These are phyloP conservation scores for Lithosia quadra DNA, from an alignment of 2,888 invertebrate genomes.

Conservation along the genomic window DNA sequence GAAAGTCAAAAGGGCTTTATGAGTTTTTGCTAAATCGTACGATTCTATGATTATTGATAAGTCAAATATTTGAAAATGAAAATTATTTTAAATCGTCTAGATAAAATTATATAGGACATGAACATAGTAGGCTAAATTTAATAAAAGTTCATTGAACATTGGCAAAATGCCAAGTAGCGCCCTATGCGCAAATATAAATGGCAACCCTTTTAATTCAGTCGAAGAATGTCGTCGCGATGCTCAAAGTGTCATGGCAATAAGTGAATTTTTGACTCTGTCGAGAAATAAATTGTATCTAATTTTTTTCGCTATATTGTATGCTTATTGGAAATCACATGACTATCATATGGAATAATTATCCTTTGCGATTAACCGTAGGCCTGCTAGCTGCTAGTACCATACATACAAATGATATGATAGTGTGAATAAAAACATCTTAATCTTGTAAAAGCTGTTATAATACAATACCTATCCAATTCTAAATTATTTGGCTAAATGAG, in stretches of 20 bases:
- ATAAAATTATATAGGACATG: conserved; percentile 12
- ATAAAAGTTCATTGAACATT: conserved; percentile 19
- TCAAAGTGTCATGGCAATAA: not conserved
- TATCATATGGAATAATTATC: not conserved
- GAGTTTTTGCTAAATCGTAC: not conserved
- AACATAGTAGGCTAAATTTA: conserved; percentile 16
- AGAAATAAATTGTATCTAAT: not conserved
- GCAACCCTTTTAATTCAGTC: conserved; percentile 7
- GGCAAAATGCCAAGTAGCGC: conserved; percentile 15
- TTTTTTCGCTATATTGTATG: not conserved
- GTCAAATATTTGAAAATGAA: conserved; percentile 9
- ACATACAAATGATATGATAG: too few species aligned
- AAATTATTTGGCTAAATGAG: not conserved
- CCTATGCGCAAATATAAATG: conserved; percentile 12
- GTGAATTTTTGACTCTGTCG: not conserved
- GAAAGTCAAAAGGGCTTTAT: conserved; percentile 9
- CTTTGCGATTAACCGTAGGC: too few species aligned
- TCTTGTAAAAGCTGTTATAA: too few species aligned
- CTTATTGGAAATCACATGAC: not conserved
- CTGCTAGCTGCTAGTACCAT: too few species aligned
- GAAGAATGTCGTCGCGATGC: not conserved
- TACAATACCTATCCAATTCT: not conserved
- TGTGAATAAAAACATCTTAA: too few species aligned
- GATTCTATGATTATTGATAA: not conserved
- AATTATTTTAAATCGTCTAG: not conserved